Evolutionary conservation across 2,888 invertebrate species (phyloP), one percentile per base, ranked within the genome.

Genomic region (Tridacna crocea): DNA sequence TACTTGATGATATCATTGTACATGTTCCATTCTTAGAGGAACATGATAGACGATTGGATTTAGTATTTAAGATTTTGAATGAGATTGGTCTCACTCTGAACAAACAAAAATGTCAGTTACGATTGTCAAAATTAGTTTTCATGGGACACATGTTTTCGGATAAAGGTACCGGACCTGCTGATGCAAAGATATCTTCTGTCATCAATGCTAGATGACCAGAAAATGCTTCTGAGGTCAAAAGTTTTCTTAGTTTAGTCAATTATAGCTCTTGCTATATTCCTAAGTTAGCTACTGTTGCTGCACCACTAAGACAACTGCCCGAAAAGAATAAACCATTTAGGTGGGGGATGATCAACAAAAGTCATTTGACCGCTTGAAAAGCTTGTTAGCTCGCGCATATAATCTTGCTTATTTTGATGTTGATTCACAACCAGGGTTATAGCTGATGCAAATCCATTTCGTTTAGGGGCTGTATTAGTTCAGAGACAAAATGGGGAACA

Each of bases 71-170:
- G 17, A 68, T 36, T 19, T 68, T 68, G 22, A 72, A 27, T 26
- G 19, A 22, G 3, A 72, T 12, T 26, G 63, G 74, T 22, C 47
- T 74, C 8, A 60, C 74, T 10, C 17, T 74, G 19, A 74, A 61
- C 61, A 26, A 15, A 61, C 61, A 77, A 10, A 89, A 89, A 73
- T 85, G 83, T 80, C 26, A 78, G 55, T 83, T 88, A 51, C 55
- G 72, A n/a, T 68, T 86, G 76, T n/a, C 36, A 13, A 72, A 83
- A n/a, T 61, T 88, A 11, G 72, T 70, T 26, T 88, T 87, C 74
- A 84, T 87, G 77, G 84, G 78, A 46, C 84, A 82, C n/a, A 27
- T 72, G 6, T 11, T 77, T 10, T 72, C 77, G 22, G 61, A 27
- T 27, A 48, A 77, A 27, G 81, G 74, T 19, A 79, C 80, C 22